phyloP scores from a whole-genome alignment of 1,140 invertebrate genomes.

The Orussus abietinus region DNA sequence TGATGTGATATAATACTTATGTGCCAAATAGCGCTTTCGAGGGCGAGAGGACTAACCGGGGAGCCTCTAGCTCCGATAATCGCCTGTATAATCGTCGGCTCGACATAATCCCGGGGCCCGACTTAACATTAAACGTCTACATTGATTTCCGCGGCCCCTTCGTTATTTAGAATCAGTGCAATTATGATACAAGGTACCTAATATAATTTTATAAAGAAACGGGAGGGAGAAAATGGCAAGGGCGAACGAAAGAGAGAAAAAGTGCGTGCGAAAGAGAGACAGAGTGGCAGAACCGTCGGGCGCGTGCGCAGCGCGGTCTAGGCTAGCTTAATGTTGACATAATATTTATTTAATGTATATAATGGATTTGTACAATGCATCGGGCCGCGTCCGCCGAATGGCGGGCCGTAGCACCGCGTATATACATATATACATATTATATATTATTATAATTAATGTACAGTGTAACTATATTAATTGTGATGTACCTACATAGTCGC shows the following conservation, averaged over 20 bases:
- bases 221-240: slow-evolving; percentile 7
- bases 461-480: slow-evolving; percentile 55
- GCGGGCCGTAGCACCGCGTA: too few relatives aligned
- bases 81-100: slow-evolving; percentile 37
- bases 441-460: slow-evolving; percentile 47
- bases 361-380: slow-evolving; percentile 48
- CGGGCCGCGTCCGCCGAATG: slow-evolving; percentile 8
- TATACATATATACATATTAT: slow-evolving; percentile 36
- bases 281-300: background rate
- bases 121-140: slow-evolving; percentile 22
- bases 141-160: slow-evolving; percentile 20
- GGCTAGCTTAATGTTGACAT: slow-evolving; percentile 52
- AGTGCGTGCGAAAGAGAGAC: slow-evolving; percentile 11
- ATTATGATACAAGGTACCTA: slow-evolving; percentile 48
- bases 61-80: slow-evolving; percentile 27
- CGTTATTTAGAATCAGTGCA: slow-evolving; percentile 47
- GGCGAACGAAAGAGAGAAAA: slow-evolving; percentile 11
- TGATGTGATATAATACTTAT: slow-evolving; percentile 47
- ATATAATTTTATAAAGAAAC: slow-evolving; percentile 50
- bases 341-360: slow-evolving; percentile 55
- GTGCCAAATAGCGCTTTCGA: slow-evolving; percentile 49
- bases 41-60: slow-evolving; percentile 15
- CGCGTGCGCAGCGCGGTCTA: slow-evolving; percentile 16
- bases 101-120: slow-evolving; percentile 16
- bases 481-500: slow-evolving; percentile 42